phyloP scores from a whole-genome alignment of 2,888 invertebrate genomes.

The Melanargia galathea region DNA sequence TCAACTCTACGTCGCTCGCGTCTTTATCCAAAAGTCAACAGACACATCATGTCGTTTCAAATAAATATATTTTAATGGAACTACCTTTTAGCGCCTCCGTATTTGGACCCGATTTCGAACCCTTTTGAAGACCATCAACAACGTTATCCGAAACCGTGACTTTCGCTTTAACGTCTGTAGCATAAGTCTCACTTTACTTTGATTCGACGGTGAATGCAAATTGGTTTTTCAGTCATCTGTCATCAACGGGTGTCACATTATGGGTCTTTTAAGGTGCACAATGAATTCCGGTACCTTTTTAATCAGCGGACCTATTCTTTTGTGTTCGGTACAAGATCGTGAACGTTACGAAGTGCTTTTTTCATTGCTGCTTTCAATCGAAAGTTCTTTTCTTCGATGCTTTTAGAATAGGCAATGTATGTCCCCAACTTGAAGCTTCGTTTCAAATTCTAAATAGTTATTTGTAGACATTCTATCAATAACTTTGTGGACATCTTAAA shows the following conservation, averaged over 20 bases:
- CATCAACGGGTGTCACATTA: constrained; percentile 76
- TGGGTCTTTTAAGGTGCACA: constrained; percentile 53
- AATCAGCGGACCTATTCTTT: constrained; percentile 50
- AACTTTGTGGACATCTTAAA: constrained; percentile 38
- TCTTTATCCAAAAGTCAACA: constrained; percentile 62
- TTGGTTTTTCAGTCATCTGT: constrained; percentile 61
- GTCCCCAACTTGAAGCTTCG: neutral
- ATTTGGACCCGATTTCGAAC: constrained; percentile 55
- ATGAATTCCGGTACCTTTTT: constrained; percentile 54
- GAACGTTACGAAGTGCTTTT: neutral
- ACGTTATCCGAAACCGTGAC: constrained; percentile 15
- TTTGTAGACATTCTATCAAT: constrained; percentile 43
- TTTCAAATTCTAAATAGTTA: neutral
- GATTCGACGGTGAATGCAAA: constrained; percentile 17
- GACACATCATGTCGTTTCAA: constrained; percentile 47
- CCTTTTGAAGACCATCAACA: constrained; percentile 47
- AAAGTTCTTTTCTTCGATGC: neutral
- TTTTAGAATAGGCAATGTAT: constrained; percentile 21
- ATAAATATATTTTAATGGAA: constrained; percentile 55
- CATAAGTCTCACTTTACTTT: constrained; percentile 43
- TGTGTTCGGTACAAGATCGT: constrained; percentile 20
- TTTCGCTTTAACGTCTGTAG: constrained; percentile 22
- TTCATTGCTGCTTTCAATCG: constrained; percentile 33
- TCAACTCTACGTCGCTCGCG: too few species aligned
- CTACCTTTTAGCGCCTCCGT: constrained; percentile 77